Evolutionary conservation across 2,888 invertebrate genomes (phyloP).

Genomic region (Coremacera marginata): DNA sequence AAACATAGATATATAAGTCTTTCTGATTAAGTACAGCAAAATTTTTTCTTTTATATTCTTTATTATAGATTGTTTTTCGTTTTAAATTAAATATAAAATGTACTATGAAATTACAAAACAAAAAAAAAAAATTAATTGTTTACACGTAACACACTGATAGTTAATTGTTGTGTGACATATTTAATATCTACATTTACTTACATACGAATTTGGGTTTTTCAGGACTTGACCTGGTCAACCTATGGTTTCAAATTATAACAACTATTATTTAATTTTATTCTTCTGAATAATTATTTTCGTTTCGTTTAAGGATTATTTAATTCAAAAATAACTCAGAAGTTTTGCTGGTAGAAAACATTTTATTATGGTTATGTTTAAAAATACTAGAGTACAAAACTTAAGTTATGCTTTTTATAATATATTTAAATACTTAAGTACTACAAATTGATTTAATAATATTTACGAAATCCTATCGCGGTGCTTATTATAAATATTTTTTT

Average conservation of each 20-base stretch:
- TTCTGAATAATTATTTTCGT: conserved; percentile 31
- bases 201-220: conserved; percentile 27
- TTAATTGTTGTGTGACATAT: conserved; percentile 47
- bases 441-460: conserved; percentile 38
- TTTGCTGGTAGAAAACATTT: conserved; percentile 25
- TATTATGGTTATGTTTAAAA: conserved; percentile 34
- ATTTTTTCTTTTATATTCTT: conserved; percentile 1
- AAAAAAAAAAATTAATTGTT: conserved; percentile 45
- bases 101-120: conserved; percentile 44
- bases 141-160: conserved; percentile 50
- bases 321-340: conserved; percentile 35
- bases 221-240: neutral
- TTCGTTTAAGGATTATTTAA: conserved; percentile 37
- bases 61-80: conserved; percentile 52
- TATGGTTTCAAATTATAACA: conserved; percentile 40
- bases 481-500: conserved; percentile 6
- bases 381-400: conserved; percentile 58
- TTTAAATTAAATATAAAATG: conserved; percentile 55
- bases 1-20: too few relatives aligned
- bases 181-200: conserved; percentile 55
- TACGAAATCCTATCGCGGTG: conserved; percentile 30
- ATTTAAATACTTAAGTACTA: conserved; percentile 62
- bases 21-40: neutral
- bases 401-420: conserved; percentile 62
- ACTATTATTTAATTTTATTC: conserved; percentile 34